phyloP scores from a whole-genome alignment of 2,888 invertebrate species.

The Orthosia gothica region DNA sequence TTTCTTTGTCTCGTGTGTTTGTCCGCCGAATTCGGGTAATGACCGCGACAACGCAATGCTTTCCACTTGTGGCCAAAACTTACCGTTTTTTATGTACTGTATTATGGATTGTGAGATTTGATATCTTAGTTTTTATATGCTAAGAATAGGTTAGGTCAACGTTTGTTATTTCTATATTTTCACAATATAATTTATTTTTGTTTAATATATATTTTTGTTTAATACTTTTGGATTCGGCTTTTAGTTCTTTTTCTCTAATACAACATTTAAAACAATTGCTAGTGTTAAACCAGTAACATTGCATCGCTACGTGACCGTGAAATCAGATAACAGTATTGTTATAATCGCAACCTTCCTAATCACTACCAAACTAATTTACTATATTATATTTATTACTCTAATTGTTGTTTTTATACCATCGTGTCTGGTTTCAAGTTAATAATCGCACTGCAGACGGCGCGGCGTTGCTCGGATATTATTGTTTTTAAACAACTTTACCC shows the following conservation, averaged over 20 bases:
- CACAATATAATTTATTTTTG: not conserved
- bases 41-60: conserved; percentile 67
- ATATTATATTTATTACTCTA: conserved; percentile 43
- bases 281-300: not conserved
- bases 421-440: conserved; percentile 24
- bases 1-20: conserved; percentile 86
- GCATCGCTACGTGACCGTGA: conserved; percentile 29
- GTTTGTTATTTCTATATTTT: not conserved
- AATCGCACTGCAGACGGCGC: conserved; percentile 19
- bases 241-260: not conserved
- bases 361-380: conserved; percentile 2
- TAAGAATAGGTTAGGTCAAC: not conserved
- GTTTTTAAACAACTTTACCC: conserved; percentile 30
- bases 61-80: not conserved
- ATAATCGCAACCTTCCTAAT: conserved; percentile 38
- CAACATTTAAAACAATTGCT: not conserved
- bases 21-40: conserved; percentile 77
- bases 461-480: conserved; percentile 34
- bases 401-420: conserved; percentile 38
- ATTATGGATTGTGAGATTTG: not conserved
- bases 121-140: not conserved
- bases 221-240: not conserved
- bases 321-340: conserved; percentile 37
- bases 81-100: not conserved
- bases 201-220: not conserved